Base-by-base conservation (phyloP, 2,888 invertebrate genomes). In the Anthoptus insignis region DNA sequence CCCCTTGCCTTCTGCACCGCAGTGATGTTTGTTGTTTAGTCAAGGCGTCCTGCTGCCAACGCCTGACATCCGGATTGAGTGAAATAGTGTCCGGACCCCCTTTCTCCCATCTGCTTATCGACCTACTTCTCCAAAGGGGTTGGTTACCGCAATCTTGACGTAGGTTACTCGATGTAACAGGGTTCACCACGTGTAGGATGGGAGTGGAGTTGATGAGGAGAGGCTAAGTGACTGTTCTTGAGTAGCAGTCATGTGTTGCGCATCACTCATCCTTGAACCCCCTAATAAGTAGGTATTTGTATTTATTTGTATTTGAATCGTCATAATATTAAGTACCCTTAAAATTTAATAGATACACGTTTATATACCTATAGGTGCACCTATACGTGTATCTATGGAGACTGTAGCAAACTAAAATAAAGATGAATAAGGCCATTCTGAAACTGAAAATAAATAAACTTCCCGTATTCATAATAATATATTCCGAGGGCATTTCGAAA, bases 81-180 rank as follows among this genome's bases (percentile, higher is more conserved):
- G 19, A 37, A 0, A 6, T 22, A 2, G 22, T 34, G 34, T n/a
- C 50, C 59, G 49, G 59, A 59, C 59, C 50, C 49, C 49, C 50
- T 58, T 32, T 29, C 52, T 59, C 50, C 27, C 39, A 16, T 49
- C 16, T 59, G 24, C 59, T 39, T 24, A 24, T 59, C 50, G 39
- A 52, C 52, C 59, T 59, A 59, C 13, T 13, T 39, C 52, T 52
- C n/a, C n/a, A n/a, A n/a, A n/a, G n/a, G n/a, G n/a, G n/a, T n/a
- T n/a, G n/a, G n/a, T n/a, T n/a, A n/a, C n/a, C n/a, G n/a, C n/a
- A 59, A 59, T 59, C 50, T 52, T 19, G 39, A 52, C 6, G 27
- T 39, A 59, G 59, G 37, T 52, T 39, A 16, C 52, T 50, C 59
- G 52, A 59, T 9, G 52, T 59, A 59, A 59, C 52, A 50, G 39